Base-by-base conservation (phyloP, 1,140 invertebrate genomes). In the Saccostrea glomerata region DNA sequence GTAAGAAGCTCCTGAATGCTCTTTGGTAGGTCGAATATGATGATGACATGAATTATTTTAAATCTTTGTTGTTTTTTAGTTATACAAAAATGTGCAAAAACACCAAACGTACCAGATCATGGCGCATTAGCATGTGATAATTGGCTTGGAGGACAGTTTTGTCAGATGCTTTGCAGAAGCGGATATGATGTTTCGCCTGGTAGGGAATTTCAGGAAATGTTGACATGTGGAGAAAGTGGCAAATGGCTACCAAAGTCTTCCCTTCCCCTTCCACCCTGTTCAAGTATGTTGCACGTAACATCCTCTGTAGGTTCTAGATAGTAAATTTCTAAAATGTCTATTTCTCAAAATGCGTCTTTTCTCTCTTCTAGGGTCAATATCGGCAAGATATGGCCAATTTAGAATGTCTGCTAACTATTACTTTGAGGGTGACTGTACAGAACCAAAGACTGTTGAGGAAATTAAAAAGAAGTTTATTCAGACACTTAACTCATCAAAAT, bases 131-230 rank as follows among this genome's bases (percentile, higher is more conserved):
- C 87, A 17, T 90, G 89, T 82, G 87, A 90, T 82, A 17, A 73
- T 15, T 90, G 89, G 89, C 70, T 85, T 23, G 87, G 87, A 5
- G 89, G 89, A 40, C 55, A 77, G 23, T 86, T 89, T 40, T 90
- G 89, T 77, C 89, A 90, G 55, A 86, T 88, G 36, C 70, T 84
- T 6, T 90, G 89, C 25, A 40, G 54, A 58, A 73, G 87, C 15
- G 89, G 89, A 4, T 88, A 85, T 73, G 87, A 88, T 23, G 77
- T 90, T n/a, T n/a, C n/a, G n/a, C n/a, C n/a, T n/a, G n/a, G n/a
- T n/a, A n/a, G n/a, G n/a, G n/a, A n/a, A n/a, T 54, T 82, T 25
- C 54, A 25, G 13, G 58, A 85, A 3, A 56, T 90, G 56, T 15
- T 88, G 20, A 70, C 89, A 1, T 90, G 89, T 70, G 47, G 25